Evolutionary conservation across 1,140 invertebrate genomes (phyloP).

Genomic region (Lepeophtheirus salmonis): DNA sequence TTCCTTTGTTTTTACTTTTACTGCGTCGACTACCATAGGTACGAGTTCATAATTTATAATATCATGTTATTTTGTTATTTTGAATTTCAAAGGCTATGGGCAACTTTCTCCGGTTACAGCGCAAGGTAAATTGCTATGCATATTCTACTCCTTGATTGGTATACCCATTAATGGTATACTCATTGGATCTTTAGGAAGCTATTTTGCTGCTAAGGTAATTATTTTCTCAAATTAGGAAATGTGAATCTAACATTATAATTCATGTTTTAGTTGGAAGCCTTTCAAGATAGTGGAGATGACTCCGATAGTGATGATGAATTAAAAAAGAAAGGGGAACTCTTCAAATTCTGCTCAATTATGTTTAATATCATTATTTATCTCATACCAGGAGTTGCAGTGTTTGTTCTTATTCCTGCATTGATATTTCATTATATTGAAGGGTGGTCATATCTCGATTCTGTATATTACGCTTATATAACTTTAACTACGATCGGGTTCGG

Average conservation of each 20-base stretch:
- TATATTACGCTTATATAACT: conserved; percentile 81
- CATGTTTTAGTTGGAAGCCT: not conserved
- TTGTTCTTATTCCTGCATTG: conserved; percentile 74
- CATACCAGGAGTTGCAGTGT: conserved; percentile 63
- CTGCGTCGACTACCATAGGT: conserved; percentile 14
- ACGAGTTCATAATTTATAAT: not conserved
- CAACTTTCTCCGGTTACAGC: conserved; percentile 70
- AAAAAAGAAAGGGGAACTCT: conserved; percentile 34
- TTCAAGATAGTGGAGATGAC: conserved; percentile 35
- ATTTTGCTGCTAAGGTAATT: no score
- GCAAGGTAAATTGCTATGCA: conserved; percentile 61
- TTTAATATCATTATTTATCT: conserved; percentile 57
- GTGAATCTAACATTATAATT: conserved; percentile 11
- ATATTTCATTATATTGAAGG: conserved; percentile 63
- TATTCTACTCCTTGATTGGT: conserved; percentile 84
- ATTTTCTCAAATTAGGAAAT: no score
- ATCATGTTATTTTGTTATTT: not conserved
- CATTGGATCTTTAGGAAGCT: conserved; percentile 24
- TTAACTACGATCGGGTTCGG: conserved; percentile 86
- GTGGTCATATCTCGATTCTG: conserved; percentile 68
- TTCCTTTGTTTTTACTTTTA: conserved; percentile 11
- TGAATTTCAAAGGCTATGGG: conserved; percentile 54
- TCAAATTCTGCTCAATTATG: conserved; percentile 39
- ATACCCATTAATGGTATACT: conserved; percentile 82
- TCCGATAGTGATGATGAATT: conserved; percentile 53